Percentiles rank a stretch among this genome's conserved stretches.
Evolutionary conservation across 2,113 vertebrate species (phyloP).

Genomic region (Eretmochelys imbricata): DNA sequence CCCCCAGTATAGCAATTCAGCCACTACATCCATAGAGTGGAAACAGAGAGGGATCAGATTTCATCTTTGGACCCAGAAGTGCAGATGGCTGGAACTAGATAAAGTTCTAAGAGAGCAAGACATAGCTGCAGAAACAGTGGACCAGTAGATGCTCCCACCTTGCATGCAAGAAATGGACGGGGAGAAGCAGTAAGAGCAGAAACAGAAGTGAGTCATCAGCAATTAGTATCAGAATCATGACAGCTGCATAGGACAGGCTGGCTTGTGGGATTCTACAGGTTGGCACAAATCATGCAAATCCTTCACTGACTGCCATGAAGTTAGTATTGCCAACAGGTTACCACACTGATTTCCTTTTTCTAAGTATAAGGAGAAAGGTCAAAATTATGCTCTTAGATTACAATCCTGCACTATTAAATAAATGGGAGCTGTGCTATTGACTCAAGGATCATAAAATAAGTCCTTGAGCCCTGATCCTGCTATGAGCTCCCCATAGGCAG

Average conservation of each 20-base stretch:
- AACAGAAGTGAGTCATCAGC: slow-evolving; percentile 20
- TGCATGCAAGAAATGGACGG: neutral
- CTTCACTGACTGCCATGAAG: neutral
- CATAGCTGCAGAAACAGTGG: neutral
- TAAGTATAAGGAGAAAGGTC: neutral
- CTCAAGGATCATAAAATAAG: neutral
- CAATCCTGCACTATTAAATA: neutral
- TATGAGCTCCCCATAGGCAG: neutral
- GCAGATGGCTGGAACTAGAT: neutral
- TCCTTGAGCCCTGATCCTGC: neutral
- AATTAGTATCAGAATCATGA: slow-evolving; percentile 52
- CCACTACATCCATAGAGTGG: neutral
- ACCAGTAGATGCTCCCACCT: neutral
- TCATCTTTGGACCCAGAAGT: neutral
- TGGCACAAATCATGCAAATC: slow-evolving; percentile 15
- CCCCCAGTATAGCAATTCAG: neutral
- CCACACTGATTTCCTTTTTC: slow-evolving; percentile 33
- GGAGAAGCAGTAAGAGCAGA: slow-evolving; percentile 1
- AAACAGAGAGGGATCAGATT: neutral
- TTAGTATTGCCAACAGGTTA: slow-evolving; percentile 27
- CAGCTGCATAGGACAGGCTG: slow-evolving; percentile 46
- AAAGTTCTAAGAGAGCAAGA: neutral
- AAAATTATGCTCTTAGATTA: neutral
- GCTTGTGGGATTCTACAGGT: slow-evolving; percentile 53
- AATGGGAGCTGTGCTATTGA: neutral